Evolutionary conservation across 2,113 vertebrate species (phyloP), one percentile per base, ranked within the genome.

Genomic region (Pelobates fuscus): DNA sequence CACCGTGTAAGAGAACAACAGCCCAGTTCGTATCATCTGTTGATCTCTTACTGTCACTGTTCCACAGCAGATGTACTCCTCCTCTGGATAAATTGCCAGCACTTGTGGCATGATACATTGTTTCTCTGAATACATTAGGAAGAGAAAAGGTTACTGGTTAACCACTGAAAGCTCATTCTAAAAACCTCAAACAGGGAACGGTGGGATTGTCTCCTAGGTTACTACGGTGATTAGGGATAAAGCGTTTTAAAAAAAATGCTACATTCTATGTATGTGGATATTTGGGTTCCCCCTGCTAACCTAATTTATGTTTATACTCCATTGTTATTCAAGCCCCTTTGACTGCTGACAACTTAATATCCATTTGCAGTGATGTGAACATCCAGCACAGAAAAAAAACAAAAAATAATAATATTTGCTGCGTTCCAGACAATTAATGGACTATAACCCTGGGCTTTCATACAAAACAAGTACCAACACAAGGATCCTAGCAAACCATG

Each of bases 231-330:
- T 68, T 20, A 27, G 55, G 52, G 65, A n/a, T 61, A 41, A 68
- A 67, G 55, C 65, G 57, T 65, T 74, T 65, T 43, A 63, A 41
- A 25, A 30, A 70, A 70, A n/a, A n/a, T 70, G 37, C 14, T 41
- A 41, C 7, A 41, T 41, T 12, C 37, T 8, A 8, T 41, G 37
- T 41, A 41, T 41, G 1, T 8, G 14, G 14, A 41, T 41, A 49
- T 49, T 49, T 49, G 44, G 44, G 44, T 7, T 49, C 15, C 17
- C 15, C 1, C 3, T 3, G 15, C 10, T 49, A 49, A 17, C 44
- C 44, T 17, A 17, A 4, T 4, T 18, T 49, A 4, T 17, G 10
- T 17, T 15, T 15, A 14, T 2, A 49, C 5, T 49, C 8, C 17
- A 49, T 12, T 15, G 5, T 18, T 1, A 49, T 49, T 7, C 15